These are phyloP conservation scores for Misgurnus mizolepis DNA, from an alignment of 2,113 vertebrate genomes.

Conservation along the genomic window DNA sequence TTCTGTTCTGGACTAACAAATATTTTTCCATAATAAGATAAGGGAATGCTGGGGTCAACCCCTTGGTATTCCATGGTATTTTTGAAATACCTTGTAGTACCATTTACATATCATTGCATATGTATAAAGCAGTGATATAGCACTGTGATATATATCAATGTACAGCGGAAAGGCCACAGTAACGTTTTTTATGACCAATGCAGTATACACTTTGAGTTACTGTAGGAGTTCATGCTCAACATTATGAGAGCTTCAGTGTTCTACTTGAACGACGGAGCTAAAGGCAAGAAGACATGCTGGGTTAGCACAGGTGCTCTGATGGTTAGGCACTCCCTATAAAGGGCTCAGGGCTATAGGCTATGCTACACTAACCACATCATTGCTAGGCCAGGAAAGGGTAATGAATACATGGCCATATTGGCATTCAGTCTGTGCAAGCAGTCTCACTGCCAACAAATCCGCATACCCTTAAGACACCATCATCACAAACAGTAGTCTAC, in stretches of 20 bases:
- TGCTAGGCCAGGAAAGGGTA: slow-evolving; percentile 45
- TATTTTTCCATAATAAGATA: too few species aligned
- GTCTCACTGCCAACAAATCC: slow-evolving; percentile 21
- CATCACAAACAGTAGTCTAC: slow-evolving; percentile 14
- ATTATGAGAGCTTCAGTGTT: slow-evolving; percentile 14
- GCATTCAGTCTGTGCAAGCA: slow-evolving; percentile 23
- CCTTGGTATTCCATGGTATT: too few species aligned
- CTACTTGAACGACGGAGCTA: background rate
- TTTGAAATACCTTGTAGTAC: too few species aligned
- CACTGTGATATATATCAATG: too few species aligned
- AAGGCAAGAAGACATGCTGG: slow-evolving; percentile 22
- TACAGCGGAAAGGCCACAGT: too few species aligned
- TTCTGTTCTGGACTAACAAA: too few species aligned
- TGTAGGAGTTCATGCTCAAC: background rate
- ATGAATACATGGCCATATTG: slow-evolving; percentile 42
- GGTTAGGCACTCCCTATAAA: slow-evolving; percentile 18
- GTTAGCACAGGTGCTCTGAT: slow-evolving; percentile 30
- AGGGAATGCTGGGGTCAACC: too few species aligned
- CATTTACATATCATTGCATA: too few species aligned
- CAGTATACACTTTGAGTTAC: background rate
- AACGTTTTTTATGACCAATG: background rate
- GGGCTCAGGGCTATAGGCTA: slow-evolving; percentile 46
- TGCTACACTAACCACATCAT: slow-evolving; percentile 52
- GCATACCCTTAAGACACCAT: slow-evolving; percentile 14
- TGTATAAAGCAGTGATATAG: too few species aligned